These are phyloP conservation scores for Megamerina dolium DNA, from an alignment of 2,888 invertebrate species.

Conservation along the genomic window DNA sequence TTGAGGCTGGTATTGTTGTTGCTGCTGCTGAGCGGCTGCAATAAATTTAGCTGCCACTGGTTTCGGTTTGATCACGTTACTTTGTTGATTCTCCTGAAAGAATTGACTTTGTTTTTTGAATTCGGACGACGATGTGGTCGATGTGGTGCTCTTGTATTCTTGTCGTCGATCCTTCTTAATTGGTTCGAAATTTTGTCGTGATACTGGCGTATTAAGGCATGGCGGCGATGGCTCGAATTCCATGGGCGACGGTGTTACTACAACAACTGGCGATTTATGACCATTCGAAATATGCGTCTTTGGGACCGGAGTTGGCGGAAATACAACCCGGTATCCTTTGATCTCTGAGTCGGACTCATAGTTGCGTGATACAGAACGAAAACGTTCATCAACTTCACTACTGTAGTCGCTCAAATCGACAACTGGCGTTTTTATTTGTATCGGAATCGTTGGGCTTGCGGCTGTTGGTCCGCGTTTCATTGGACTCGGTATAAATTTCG, in stretches of 20 bases:
- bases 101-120: constrained; percentile 24
- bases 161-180: constrained; percentile 50
- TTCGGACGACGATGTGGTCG: constrained; percentile 26
- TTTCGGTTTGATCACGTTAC: constrained; percentile 52
- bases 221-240: constrained; percentile 54
- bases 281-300: constrained; percentile 49
- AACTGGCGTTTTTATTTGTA: constrained; percentile 36
- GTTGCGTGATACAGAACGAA: constrained; percentile 58
- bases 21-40: constrained; percentile 39
- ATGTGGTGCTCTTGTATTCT: constrained; percentile 32
- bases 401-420: constrained; percentile 63
- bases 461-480: constrained; percentile 34
- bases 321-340: constrained; percentile 56
- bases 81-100: constrained; percentile 35
- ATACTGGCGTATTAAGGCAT: constrained; percentile 37
- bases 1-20: constrained; percentile 32
- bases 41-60: constrained; percentile 51
- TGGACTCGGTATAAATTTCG: constrained; percentile 26
- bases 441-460: constrained; percentile 56
- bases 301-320: constrained; percentile 54
- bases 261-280: constrained; percentile 51
- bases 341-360: constrained; percentile 53
- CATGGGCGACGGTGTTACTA: constrained; percentile 52
- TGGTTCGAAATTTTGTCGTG: constrained; percentile 57
- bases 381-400: constrained; percentile 63